Percentiles rank a stretch among this genome's conserved stretches.
phyloP scores from a whole-genome alignment of 2,797 vertebrate species.

The Spinibarbus caldwelli region DNA sequence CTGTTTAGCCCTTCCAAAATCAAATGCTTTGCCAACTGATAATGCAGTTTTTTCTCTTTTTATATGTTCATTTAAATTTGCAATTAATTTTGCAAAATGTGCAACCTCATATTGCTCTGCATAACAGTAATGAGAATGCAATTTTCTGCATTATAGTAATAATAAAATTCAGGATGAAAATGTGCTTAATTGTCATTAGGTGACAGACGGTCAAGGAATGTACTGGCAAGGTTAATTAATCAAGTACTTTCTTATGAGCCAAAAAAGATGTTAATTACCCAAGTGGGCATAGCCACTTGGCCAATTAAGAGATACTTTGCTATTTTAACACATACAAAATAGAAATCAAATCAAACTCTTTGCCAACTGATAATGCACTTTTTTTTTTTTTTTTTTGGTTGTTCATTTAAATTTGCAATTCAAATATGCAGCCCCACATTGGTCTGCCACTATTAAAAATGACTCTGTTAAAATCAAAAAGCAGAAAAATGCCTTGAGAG shows the following conservation, averaged over 20 bases:
- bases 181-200: background rate
- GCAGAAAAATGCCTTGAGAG: slow-evolving; percentile 7
- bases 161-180: background rate
- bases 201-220: background rate
- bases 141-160: background rate
- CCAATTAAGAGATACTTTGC: background rate
- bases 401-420: background rate
- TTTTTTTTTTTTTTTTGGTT: background rate
- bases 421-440: background rate
- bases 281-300: background rate
- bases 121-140: background rate
- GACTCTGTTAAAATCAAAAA: background rate
- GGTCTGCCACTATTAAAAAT: background rate
- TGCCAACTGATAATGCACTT: background rate
- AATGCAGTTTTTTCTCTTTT: background rate
- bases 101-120: background rate
- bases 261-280: background rate
- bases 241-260: background rate
- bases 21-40: background rate
- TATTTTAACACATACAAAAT: background rate
- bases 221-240: background rate
- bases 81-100: background rate
- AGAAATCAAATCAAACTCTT: background rate
- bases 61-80: too few relatives aligned
- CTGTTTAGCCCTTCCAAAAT: background rate